A percentile compares a stretch with the other conserved stretches of the same genome.
Evolutionary conservation across 2,113 vertebrate genomes (phyloP).

Genomic region (Ictalurus furcatus): DNA sequence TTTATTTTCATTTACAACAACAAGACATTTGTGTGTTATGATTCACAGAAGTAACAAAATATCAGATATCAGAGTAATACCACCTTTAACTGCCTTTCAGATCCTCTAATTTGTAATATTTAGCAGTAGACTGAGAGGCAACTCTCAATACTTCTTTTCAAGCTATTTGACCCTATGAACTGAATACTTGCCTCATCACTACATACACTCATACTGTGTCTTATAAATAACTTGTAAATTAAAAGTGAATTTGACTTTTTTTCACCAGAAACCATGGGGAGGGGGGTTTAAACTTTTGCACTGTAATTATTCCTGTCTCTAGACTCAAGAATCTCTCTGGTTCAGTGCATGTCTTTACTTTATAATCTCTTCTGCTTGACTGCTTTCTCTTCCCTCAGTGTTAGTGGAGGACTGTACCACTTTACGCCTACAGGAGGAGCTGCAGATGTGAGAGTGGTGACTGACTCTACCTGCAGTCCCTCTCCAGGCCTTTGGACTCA

Average conservation of each 20-base stretch:
- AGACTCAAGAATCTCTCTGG: neutral
- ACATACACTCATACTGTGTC: neutral
- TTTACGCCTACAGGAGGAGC: constrained; percentile 20
- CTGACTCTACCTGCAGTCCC: constrained; percentile 88
- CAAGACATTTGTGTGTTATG: neutral
- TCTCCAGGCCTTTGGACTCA: constrained; percentile 91
- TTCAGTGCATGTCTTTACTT: neutral
- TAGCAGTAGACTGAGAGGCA: neutral
- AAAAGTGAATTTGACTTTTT: neutral
- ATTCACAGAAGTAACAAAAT: neutral
- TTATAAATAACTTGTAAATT: neutral
- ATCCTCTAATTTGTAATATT: neutral
- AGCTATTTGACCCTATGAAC: too few species aligned
- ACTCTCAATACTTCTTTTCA: neutral
- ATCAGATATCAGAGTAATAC: neutral
- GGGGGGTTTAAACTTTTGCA: neutral
- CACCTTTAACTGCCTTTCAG: neutral
- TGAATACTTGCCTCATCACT: neutral
- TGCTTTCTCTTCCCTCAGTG: neutral
- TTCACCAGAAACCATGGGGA: neutral
- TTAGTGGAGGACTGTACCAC: neutral
- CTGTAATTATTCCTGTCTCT: neutral
- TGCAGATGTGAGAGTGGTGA: neutral
- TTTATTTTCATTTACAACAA: neutral
- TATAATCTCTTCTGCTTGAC: neutral